These are phyloP conservation scores for Protophormia terraenovae DNA, from an alignment of 2,888 invertebrate genomes.

Conservation along the genomic window DNA sequence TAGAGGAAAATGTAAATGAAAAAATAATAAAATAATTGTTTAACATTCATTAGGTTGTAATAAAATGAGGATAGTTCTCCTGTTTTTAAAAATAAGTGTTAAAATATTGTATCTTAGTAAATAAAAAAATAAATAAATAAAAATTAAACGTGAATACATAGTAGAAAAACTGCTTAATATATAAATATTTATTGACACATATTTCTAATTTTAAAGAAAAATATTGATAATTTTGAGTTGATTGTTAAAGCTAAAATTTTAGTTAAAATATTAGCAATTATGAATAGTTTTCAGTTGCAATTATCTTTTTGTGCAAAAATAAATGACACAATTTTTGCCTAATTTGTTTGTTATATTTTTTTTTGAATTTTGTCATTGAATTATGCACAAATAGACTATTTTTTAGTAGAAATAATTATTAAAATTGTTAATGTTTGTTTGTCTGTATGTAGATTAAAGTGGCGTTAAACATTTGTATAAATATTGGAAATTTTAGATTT, in stretches of 20 bases:
- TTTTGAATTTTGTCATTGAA: slow-evolving; percentile 8
- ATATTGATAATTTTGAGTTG: background rate
- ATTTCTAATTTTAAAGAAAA: background rate
- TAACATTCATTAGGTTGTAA: background rate
- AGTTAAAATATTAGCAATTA: background rate
- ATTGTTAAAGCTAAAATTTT: too few species aligned
- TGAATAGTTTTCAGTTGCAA: background rate
- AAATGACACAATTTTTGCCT: slow-evolving; percentile 33
- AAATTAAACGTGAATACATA: background rate
- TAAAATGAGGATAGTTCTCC: background rate
- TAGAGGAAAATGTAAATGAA: background rate
- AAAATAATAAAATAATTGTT: background rate
- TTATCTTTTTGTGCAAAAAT: background rate
- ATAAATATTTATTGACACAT: slow-evolving; percentile 29
- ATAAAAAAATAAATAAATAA: background rate
- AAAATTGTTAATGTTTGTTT: background rate
- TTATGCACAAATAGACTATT: slow-evolving; percentile 10
- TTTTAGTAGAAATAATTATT: background rate
- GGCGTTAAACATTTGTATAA: slow-evolving; percentile 55
- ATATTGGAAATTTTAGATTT: slow-evolving; percentile 50
- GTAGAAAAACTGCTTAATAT: background rate
- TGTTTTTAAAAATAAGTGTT: background rate
- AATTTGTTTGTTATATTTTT: background rate
- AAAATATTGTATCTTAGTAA: background rate
- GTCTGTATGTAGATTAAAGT: background rate